Base-by-base conservation (phyloP, 2,113 vertebrate species). In the Eublepharis macularius region DNA sequence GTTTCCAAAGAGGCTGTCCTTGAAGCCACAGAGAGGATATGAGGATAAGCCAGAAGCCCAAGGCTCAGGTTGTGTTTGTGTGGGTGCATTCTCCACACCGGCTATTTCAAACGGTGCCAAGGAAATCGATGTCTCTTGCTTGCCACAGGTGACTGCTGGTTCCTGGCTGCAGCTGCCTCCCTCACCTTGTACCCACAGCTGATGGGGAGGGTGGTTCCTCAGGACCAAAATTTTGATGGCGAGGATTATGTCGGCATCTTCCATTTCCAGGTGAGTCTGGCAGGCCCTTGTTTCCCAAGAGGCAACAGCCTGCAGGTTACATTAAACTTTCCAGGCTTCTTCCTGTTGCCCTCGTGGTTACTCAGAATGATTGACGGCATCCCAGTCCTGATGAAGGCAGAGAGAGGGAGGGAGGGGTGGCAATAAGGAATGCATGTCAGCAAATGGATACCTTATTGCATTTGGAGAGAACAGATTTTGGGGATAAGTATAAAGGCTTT, bases 101-200 rank as follows among this genome's bases (percentile, higher is more conserved):
- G n/a, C 17, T 51, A 0, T 54, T 24, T 24, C n/a, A 60, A 60
- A 47, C 9, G 1, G 26, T 24, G 26, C 49, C 4, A 17, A 14
- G 51, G 21, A 32, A 4, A 17, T 32, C 6, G 5, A 41, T 12
- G 1, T 0, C 9, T 17, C n/a, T 80, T 54, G 9, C 88, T 66
- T 36, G 34, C 51, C 24, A 69, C 85, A 95, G 95, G 94, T 47
- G 92, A 95, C 86, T 95, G 95, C 69, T 96, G 95, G 95, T 90
- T 95, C 51, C 93, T 95, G 0, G 95, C 95, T 0, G 93, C 95
- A 0, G 91, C 93, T 0, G 93, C 94, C 4, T 95, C 94, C 21
- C 91, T 95, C 63, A 96, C 94, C 0, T 76, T 94, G 79, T 84
- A 95, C 47, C 95, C 94, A 2, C 83, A 82, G 1, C 92, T 95